Conservation (phyloP, 1,140 invertebrate species). For the Drosophila carrolli region DNA sequence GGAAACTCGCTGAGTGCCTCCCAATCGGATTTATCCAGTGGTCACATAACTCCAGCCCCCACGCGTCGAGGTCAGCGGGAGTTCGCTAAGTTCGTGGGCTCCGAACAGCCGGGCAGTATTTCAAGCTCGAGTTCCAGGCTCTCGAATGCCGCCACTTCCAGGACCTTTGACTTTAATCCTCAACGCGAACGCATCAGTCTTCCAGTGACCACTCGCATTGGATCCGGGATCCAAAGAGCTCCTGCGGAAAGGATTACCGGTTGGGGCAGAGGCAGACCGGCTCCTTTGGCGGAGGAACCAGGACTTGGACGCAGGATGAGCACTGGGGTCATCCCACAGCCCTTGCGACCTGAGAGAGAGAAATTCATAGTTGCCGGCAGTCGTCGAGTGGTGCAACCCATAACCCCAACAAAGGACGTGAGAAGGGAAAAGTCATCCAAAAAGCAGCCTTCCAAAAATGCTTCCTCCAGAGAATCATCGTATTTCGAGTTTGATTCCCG, state of each 20-base stretch:
- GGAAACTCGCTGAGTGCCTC: slow-evolving; percentile 65
- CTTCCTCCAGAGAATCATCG: slow-evolving; percentile 26
- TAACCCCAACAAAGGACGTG: slow-evolving; percentile 1
- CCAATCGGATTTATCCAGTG: slow-evolving; percentile 70
- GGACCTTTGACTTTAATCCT: slow-evolving; percentile 76
- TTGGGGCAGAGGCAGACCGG: slow-evolving; percentile 50
- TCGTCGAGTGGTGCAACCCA: slow-evolving; percentile 6
- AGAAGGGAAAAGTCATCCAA: slow-evolving; percentile 2
- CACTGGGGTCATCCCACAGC: slow-evolving; percentile 18
- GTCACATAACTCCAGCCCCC: slow-evolving; percentile 59
- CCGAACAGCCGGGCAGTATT: slow-evolving; percentile 66
- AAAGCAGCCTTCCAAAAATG: slow-evolving; percentile 2
- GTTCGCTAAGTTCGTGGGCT: slow-evolving; percentile 65
- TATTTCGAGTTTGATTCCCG: slow-evolving; percentile 9
- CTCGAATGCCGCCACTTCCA: slow-evolving; percentile 34
- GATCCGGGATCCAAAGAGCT: slow-evolving; percentile 42
- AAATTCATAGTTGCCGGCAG: slow-evolving; percentile 10
- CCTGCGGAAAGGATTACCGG: slow-evolving; percentile 40
- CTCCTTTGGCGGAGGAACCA: slow-evolving; percentile 49
- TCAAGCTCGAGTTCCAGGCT: slow-evolving; percentile 61
- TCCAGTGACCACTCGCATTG: slow-evolving; percentile 47
- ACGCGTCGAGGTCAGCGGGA: slow-evolving; percentile 61
- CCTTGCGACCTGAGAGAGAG: slow-evolving; percentile 18
- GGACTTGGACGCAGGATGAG: slow-evolving; percentile 33
- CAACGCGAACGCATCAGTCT: slow-evolving; percentile 65